phyloP scores from a whole-genome alignment of 2,888 invertebrate genomes.

The Drosophila anomalata region DNA sequence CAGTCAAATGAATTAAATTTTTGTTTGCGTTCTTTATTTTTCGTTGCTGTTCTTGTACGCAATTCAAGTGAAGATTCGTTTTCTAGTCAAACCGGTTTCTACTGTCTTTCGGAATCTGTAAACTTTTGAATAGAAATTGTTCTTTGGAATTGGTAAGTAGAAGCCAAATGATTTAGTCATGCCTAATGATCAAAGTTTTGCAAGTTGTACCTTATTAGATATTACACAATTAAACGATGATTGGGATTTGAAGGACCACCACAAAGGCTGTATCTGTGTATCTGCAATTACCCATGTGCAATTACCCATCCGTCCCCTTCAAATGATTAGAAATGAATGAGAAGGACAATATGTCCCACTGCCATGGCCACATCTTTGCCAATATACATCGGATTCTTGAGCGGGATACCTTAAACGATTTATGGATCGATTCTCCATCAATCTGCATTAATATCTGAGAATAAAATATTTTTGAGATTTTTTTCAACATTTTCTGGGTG shows the following conservation, averaged over 20 bases:
- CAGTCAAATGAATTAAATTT: constrained; percentile 42
- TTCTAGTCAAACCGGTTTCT: constrained; percentile 44
- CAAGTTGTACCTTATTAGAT: neutral
- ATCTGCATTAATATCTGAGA: too few species aligned
- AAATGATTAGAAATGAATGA: too few species aligned
- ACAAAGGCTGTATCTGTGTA: too few species aligned
- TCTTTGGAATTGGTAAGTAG: neutral
- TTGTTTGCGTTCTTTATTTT: constrained; percentile 24
- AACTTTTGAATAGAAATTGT: neutral
- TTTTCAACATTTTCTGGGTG: too few species aligned
- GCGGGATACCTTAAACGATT: neutral
- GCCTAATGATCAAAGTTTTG: neutral
- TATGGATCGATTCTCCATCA: neutral
- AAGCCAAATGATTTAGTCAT: neutral
- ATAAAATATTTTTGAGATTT: too few species aligned
- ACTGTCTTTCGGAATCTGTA: constrained; percentile 19
- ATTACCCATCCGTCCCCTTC: too few species aligned
- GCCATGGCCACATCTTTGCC: too few species aligned
- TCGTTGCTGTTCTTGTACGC: constrained; percentile 25
- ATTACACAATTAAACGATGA: neutral
- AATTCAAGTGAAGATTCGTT: constrained; percentile 38
- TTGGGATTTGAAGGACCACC: too few species aligned
- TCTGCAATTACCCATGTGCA: too few species aligned
- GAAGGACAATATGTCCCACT: too few species aligned
- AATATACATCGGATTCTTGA: neutral